phyloP scores from a whole-genome alignment of 1,140 invertebrate genomes.

The Drosophila varians region DNA sequence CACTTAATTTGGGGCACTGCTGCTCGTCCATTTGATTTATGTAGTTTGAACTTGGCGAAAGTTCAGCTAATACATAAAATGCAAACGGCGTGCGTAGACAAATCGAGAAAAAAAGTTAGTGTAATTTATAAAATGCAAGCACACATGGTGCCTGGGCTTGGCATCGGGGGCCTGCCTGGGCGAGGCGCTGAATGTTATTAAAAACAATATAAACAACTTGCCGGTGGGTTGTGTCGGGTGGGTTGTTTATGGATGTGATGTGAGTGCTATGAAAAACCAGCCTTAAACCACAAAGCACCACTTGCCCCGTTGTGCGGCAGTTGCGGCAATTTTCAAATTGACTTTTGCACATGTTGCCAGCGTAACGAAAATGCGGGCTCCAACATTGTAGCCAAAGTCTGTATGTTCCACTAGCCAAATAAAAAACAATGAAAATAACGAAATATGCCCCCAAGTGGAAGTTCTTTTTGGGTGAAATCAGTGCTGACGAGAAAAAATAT shows the following conservation, averaged over 20 bases:
- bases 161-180: slow-evolving; percentile 4
- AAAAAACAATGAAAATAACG: slow-evolving; percentile 27
- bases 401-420: slow-evolving; percentile 31
- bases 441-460: slow-evolving; percentile 26
- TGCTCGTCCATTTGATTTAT: slow-evolving; percentile 43
- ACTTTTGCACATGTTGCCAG: slow-evolving; percentile 79
- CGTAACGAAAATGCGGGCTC: slow-evolving; percentile 64
- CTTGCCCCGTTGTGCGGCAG: slow-evolving; percentile 39
- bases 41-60: slow-evolving; percentile 45
- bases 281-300: slow-evolving; percentile 72
- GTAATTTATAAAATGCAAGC: slow-evolving; percentile 70
- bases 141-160: slow-evolving; percentile 51
- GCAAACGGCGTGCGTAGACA: slow-evolving; percentile 44
- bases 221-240: slow-evolving; percentile 23
- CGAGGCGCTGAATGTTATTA: slow-evolving; percentile 70
- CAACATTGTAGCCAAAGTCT: slow-evolving; percentile 62
- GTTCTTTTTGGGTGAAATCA: slow-evolving; percentile 6
- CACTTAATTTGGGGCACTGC: slow-evolving; percentile 36
- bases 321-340: slow-evolving; percentile 79
- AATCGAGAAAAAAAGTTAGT: slow-evolving; percentile 40
- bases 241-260: slow-evolving; percentile 59
- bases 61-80: slow-evolving; percentile 47
- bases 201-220: slow-evolving; percentile 80
- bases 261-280: slow-evolving; percentile 41
- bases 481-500: neutral